phyloP scores from a whole-genome alignment of 2,113 vertebrate species.

The Harpagus bidentatus region DNA sequence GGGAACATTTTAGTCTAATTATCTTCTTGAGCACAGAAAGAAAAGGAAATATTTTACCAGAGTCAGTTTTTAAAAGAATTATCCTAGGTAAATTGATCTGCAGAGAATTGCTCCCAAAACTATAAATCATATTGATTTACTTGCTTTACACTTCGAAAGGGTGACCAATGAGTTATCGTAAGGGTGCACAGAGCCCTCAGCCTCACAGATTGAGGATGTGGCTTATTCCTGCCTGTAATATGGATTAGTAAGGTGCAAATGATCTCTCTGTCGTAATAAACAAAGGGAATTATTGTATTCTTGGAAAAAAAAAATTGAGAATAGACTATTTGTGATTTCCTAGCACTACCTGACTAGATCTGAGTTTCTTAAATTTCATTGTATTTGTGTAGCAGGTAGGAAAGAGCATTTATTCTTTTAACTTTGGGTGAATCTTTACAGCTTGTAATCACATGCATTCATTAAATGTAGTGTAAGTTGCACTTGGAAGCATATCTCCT shows the following conservation, averaged over 20 bases:
- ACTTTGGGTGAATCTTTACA: background rate
- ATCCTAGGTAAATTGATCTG: constrained; percentile 41
- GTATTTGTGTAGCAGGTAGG: background rate
- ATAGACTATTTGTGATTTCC: background rate
- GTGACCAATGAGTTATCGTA: background rate
- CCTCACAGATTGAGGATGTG: background rate
- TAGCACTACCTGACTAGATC: background rate
- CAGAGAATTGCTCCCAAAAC: constrained; percentile 9
- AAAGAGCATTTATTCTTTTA: background rate
- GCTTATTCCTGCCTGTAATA: background rate
- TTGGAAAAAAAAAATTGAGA: background rate
- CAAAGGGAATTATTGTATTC: background rate
- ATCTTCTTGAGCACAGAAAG: constrained; percentile 24
- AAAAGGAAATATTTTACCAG: constrained; percentile 52
- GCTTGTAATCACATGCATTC: background rate
- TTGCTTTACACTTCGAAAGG: background rate
- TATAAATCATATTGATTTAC: constrained; percentile 37
- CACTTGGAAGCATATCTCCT: background rate
- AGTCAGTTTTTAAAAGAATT: constrained; percentile 39
- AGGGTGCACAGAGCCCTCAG: background rate
- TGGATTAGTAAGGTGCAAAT: background rate
- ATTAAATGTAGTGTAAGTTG: background rate
- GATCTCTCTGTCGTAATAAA: background rate
- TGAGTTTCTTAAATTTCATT: background rate
- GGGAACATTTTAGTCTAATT: constrained; percentile 57